Conservation (phyloP, 2,888 invertebrate genomes). For the Diplolepis rosae region DNA sequence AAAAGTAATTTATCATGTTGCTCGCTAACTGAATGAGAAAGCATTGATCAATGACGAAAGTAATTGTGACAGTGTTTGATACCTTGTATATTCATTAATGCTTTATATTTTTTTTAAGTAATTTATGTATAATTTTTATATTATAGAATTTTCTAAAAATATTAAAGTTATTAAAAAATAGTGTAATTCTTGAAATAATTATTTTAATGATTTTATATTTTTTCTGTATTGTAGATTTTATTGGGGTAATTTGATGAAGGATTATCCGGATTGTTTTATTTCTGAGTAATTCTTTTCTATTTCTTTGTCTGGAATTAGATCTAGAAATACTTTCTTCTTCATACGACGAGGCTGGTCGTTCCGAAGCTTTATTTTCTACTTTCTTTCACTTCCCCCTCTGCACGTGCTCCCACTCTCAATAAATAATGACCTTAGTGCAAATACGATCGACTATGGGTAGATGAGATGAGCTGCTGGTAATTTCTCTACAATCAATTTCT, state of each 20-base stretch:
- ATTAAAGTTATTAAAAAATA: neutral
- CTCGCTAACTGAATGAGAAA: neutral
- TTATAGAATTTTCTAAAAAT: no score
- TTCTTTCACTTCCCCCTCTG: neutral
- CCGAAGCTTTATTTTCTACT: neutral
- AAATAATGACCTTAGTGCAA: neutral
- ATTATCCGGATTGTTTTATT: neutral
- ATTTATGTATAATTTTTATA: no score
- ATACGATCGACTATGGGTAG: neutral
- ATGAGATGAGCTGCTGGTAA: neutral
- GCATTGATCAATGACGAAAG: neutral
- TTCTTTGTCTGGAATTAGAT: neutral
- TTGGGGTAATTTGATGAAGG: neutral
- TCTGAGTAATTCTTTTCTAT: neutral
- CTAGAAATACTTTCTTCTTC: neutral
- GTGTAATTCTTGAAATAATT: no score
- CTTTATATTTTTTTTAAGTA: neutral
- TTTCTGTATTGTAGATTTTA: no score
- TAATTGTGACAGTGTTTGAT: neutral
- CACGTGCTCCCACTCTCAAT: neutral
- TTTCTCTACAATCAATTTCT: neutral
- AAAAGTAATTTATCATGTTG: neutral
- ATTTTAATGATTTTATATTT: neutral
- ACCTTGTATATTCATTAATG: neutral
- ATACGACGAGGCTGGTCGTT: neutral